Conservation (phyloP, 2,888 invertebrate genomes). For the Andricus quercusramuli region DNA sequence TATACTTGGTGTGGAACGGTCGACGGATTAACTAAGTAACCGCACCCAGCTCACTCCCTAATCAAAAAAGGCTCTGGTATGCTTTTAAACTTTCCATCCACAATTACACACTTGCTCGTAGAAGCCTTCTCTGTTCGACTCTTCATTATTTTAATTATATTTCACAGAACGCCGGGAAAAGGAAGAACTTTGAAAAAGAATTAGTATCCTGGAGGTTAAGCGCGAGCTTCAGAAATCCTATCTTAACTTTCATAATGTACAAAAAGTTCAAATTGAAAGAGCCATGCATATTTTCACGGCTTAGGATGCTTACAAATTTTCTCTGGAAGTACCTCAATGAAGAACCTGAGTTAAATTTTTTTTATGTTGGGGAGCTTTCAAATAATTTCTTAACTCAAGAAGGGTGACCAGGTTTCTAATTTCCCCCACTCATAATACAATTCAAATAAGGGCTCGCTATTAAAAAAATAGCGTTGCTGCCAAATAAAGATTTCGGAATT, state of each 20-base stretch:
- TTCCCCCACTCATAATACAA: too few relatives aligned
- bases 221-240: background rate
- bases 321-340: too few relatives aligned
- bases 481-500: too few relatives aligned
- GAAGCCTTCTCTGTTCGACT: constrained; percentile 8
- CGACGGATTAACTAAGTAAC: constrained; percentile 36
- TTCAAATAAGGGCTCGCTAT: too few relatives aligned
- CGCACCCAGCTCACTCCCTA: constrained; percentile 29
- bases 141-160: constrained; percentile 36
- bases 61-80: constrained; percentile 15
- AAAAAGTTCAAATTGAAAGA: constrained; percentile 19
- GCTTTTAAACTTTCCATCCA: constrained; percentile 35
- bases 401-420: too few relatives aligned
- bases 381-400: too few relatives aligned
- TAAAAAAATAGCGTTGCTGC: too few relatives aligned
- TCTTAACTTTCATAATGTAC: background rate
- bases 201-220: background rate
- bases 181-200: background rate
- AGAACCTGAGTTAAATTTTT: too few relatives aligned
- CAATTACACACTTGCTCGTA: background rate
- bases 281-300: background rate
- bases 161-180: background rate
- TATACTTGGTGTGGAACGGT: constrained; percentile 5
- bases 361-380: too few relatives aligned
- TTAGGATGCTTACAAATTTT: background rate